phyloP scores from a whole-genome alignment of 2,797 vertebrate species.

The Mormyrops boulengeri region DNA sequence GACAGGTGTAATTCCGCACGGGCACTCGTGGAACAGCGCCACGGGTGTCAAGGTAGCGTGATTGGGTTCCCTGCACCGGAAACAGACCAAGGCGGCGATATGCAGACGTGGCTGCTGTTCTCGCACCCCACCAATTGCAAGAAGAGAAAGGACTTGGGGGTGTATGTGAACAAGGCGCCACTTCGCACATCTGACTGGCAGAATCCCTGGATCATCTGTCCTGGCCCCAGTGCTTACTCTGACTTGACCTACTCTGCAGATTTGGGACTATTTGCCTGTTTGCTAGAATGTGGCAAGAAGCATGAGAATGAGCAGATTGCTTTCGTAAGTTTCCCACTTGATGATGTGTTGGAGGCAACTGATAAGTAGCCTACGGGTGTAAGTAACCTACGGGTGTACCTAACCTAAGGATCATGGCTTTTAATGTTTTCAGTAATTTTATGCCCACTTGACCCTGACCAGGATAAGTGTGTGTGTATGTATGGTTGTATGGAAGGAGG shows the following conservation, averaged over 20 bases:
- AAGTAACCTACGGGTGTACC: no score
- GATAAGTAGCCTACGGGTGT: slow-evolving; percentile 20
- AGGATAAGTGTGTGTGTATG: not conserved
- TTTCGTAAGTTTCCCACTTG: slow-evolving; percentile 45
- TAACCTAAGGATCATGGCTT: not conserved
- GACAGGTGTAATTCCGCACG: slow-evolving; percentile 45
- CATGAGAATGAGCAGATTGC: slow-evolving; percentile 72
- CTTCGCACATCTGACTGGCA: slow-evolving; percentile 60
- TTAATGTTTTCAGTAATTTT: not conserved
- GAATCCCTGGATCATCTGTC: slow-evolving; percentile 67
- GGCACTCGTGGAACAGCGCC: slow-evolving; percentile 59
- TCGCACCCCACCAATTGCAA: slow-evolving; percentile 70
- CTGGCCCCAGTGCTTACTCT: slow-evolving; percentile 81
- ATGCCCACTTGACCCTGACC: not conserved
- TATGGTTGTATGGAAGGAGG: not conserved
- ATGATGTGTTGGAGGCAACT: slow-evolving; percentile 55
- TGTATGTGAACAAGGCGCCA: slow-evolving; percentile 76
- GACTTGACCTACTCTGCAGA: slow-evolving; percentile 71
- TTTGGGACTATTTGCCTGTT: slow-evolving; percentile 66
- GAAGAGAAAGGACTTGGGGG: slow-evolving; percentile 65
- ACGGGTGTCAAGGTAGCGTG: slow-evolving; percentile 85
- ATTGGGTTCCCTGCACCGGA: slow-evolving; percentile 66
- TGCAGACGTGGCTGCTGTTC: slow-evolving; percentile 74
- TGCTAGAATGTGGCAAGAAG: slow-evolving; percentile 75
- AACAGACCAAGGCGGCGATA: slow-evolving; percentile 34